Conservation (phyloP, 2,797 vertebrate species). For the Sandelia bainsii region DNA sequence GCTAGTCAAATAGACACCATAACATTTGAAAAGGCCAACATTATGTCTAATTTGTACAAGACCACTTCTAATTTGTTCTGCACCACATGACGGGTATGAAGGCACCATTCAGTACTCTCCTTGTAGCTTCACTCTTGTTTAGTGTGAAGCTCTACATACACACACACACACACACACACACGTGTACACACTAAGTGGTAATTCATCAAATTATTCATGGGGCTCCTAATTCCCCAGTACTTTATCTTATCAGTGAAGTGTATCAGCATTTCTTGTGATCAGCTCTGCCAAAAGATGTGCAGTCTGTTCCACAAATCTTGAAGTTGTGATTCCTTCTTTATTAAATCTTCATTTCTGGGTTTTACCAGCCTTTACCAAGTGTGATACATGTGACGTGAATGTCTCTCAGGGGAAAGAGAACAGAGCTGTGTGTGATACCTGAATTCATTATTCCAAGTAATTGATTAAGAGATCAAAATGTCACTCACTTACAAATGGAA, state of each 20-base stretch:
- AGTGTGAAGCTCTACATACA: slow-evolving; percentile 33
- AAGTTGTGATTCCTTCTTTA: slow-evolving; percentile 24
- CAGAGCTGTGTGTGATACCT: neutral
- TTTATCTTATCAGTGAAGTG: slow-evolving; percentile 62
- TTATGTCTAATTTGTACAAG: slow-evolving; percentile 43
- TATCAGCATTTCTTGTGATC: slow-evolving; percentile 60
- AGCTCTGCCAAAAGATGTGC: slow-evolving; percentile 26
- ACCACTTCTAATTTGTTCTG: slow-evolving; percentile 57
- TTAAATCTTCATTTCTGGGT: slow-evolving; percentile 27
- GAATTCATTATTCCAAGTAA: slow-evolving; percentile 20
- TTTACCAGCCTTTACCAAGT: slow-evolving; percentile 10
- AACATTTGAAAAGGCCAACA: slow-evolving; percentile 26
- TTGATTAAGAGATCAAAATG: slow-evolving; percentile 17
- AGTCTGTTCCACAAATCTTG: slow-evolving; percentile 23
- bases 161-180: slow-evolving; percentile 10
- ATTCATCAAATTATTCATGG: slow-evolving; percentile 65
- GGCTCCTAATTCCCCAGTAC: slow-evolving; percentile 50
- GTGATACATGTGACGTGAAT: slow-evolving; percentile 11
- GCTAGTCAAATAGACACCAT: slow-evolving; percentile 40
- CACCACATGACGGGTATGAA: slow-evolving; percentile 39
- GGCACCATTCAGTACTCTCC: slow-evolving; percentile 20
- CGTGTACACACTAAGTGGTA: slow-evolving; percentile 3
- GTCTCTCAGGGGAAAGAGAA: slow-evolving; percentile 18
- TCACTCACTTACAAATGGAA: slow-evolving; percentile 17
- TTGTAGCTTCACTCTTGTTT: slow-evolving; percentile 28